Evolutionary conservation across 2,888 invertebrate species (phyloP).

Genomic region (Chrysopilus asiliformis): DNA sequence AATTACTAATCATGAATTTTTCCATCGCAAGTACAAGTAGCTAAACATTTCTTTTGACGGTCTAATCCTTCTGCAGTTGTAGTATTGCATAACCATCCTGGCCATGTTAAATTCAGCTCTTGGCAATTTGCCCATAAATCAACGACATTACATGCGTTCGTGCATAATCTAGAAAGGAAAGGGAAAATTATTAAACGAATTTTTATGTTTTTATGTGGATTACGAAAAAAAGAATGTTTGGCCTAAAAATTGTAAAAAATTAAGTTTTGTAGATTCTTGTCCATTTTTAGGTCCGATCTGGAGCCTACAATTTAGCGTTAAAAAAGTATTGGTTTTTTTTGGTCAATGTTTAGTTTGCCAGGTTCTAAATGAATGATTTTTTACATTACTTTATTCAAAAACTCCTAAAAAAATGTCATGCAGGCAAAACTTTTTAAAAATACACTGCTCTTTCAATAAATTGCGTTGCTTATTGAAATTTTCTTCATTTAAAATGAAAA

Average conservation of each 20-base stretch:
- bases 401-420: no score
- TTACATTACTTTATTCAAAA: no score
- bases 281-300: not conserved
- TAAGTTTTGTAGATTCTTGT: not conserved
- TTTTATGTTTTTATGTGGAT: no score
- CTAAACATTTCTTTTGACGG: constrained; percentile 45
- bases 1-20: constrained; percentile 37
- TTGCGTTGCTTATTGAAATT: no score
- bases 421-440: no score
- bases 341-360: no score
- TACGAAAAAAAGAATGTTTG: not conserved
- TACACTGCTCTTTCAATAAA: no score
- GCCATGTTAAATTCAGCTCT: constrained; percentile 44
- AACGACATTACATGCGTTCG: constrained; percentile 53
- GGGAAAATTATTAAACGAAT: no score
- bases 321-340: no score
- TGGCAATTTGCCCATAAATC: constrained; percentile 62
- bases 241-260: not conserved
- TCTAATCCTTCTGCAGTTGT: constrained; percentile 40
- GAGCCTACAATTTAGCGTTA: no score
- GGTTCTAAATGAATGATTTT: no score
- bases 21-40: constrained; percentile 55
- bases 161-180: constrained; percentile 42
- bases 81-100: constrained; percentile 46
- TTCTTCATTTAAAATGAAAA: no score